Evolutionary conservation across 2,113 vertebrate species (phyloP).

Genomic region (Atrichornis clamosus): DNA sequence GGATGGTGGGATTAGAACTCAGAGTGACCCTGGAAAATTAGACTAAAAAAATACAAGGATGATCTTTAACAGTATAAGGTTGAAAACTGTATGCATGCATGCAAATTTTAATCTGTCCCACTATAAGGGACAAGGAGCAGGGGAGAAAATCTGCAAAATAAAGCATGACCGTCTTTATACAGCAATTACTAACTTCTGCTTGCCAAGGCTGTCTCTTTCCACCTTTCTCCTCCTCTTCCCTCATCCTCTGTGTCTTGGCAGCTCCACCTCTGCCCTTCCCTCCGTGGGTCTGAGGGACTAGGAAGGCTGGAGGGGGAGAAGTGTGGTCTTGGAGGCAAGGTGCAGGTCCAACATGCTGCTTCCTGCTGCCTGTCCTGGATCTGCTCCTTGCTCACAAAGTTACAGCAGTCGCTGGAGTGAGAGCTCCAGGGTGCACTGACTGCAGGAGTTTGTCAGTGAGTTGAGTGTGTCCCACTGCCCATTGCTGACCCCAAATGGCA

Average conservation of each 20-base stretch:
- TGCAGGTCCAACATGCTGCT: neutral
- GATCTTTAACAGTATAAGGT: neutral
- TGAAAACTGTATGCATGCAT: fast-evolving
- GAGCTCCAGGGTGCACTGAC: neutral
- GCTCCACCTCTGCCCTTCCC: neutral
- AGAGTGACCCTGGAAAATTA: neutral
- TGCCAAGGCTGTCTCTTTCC: neutral
- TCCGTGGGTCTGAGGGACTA: neutral
- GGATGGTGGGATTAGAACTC: neutral
- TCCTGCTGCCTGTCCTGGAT: neutral
- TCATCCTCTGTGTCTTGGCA: neutral
- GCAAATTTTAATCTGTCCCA: neutral
- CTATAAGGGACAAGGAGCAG: neutral
- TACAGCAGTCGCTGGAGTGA: neutral
- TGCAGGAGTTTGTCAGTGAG: neutral
- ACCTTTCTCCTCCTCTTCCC: neutral
- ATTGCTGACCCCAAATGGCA: neutral
- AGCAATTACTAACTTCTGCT: neutral
- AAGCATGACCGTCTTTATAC: neutral
- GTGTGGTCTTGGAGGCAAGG: neutral
- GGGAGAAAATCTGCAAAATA: neutral
- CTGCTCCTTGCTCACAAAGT: neutral
- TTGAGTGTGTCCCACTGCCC: neutral
- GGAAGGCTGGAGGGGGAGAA: neutral
- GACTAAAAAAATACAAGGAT: neutral